Evolutionary conservation across 2,113 vertebrate genomes (phyloP).

Genomic region (Seriola quinqueradiata): DNA sequence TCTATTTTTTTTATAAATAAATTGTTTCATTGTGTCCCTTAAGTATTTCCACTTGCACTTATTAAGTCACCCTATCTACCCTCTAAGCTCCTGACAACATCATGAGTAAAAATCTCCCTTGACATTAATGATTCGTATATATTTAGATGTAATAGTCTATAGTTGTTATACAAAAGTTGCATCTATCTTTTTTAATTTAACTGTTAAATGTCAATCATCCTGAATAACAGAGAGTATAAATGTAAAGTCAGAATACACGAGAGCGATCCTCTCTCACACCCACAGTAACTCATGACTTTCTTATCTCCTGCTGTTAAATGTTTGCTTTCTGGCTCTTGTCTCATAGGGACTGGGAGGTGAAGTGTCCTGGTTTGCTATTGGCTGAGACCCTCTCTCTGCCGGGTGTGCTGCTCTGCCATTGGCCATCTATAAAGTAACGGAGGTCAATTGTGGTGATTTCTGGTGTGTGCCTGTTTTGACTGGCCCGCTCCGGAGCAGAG

Average conservation of each 20-base stretch:
- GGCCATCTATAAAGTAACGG: conserved; percentile 44
- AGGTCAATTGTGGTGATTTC: conserved; percentile 56
- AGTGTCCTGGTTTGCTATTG: conserved; percentile 69
- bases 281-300: conserved; percentile 17
- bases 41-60: no score
- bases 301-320: conserved; percentile 74
- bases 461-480: conserved; percentile 67
- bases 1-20: not conserved
- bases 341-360: conserved; percentile 72
- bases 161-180: no score
- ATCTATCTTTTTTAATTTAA: no score
- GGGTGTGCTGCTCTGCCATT: conserved; percentile 51
- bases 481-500: conserved; percentile 44
- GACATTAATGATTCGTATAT: not conserved
- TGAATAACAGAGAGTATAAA: no score
- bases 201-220: no score
- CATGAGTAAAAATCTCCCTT: not conserved
- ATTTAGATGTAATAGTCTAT: no score
- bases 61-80: not conserved
- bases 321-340: conserved; percentile 71
- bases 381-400: conserved; percentile 44
- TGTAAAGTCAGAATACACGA: conserved; percentile 18
- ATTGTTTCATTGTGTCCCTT: no score
- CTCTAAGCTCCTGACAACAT: not conserved
- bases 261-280: not conserved